phyloP scores from a whole-genome alignment of 2,888 invertebrate species.

The Clusia tigrina region DNA sequence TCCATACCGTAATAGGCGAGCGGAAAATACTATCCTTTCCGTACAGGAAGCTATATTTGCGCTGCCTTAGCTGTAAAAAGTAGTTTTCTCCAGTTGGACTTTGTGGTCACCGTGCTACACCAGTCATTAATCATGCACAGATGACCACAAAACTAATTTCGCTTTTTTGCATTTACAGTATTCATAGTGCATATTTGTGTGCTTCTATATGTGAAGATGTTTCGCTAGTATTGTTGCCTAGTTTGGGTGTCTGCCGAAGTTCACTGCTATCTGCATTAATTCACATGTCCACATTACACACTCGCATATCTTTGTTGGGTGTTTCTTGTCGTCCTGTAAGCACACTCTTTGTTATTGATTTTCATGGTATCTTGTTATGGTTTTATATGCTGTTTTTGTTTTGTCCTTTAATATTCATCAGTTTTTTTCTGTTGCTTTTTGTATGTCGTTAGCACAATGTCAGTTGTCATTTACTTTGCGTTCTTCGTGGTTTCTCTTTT shows the following conservation, averaged over 20 bases:
- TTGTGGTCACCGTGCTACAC: no score
- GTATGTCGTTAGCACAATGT: no score
- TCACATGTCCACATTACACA: not conserved
- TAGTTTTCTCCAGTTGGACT: constrained; percentile 12
- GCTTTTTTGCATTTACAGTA: not conserved
- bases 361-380: constrained; percentile 12
- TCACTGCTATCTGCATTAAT: constrained; percentile 17
- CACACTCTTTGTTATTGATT: constrained; percentile 10
- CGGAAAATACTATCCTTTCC: no score
- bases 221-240: constrained; percentile 6
- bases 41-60: not conserved
- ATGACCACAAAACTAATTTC: constrained; percentile 44
- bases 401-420: no score
- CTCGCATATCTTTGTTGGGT: not conserved
- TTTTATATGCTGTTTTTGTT: no score
- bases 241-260: constrained; percentile 16
- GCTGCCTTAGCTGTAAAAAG: constrained; percentile 11
- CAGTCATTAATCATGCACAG: constrained; percentile 41
- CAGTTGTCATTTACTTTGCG: no score
- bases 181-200: not conserved
- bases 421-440: no score
- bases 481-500: no score
- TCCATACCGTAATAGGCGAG: no score
- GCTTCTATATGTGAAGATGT: constrained; percentile 24
- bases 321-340: constrained; percentile 4